These are phyloP conservation scores for Carapus acus DNA, from an alignment of 2,797 vertebrate genomes.

Conservation along the genomic window DNA sequence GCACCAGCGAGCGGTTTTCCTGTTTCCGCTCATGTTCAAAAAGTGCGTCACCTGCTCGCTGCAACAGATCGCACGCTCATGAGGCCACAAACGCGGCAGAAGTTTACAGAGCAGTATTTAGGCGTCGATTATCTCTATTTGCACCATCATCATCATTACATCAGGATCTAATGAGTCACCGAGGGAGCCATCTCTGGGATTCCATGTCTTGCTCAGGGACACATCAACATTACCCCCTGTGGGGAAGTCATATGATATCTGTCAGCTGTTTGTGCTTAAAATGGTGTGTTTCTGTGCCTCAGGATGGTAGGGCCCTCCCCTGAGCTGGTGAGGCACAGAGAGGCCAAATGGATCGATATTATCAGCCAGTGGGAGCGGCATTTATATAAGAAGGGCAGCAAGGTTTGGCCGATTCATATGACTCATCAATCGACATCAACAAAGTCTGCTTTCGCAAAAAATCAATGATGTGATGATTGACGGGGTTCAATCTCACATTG, in stretches of 20 bases:
- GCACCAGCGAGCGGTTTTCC: slow-evolving; percentile 76
- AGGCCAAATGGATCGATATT: slow-evolving; percentile 85
- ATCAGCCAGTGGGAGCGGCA: slow-evolving; percentile 80
- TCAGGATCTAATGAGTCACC: too few relatives aligned
- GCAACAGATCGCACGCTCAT: not conserved
- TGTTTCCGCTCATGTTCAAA: slow-evolving; percentile 69
- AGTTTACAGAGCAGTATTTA: not conserved
- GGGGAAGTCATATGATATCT: not conserved
- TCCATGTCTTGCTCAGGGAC: too few relatives aligned
- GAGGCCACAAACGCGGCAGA: not conserved
- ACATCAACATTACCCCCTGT: too few relatives aligned
- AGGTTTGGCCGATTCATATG: slow-evolving; percentile 61
- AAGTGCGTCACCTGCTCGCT: slow-evolving; percentile 24
- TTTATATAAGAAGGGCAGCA: slow-evolving; percentile 74
- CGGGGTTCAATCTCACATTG: too few relatives aligned
- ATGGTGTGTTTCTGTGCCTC: slow-evolving; percentile 24
- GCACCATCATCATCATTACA: too few relatives aligned
- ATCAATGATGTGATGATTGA: too few relatives aligned
- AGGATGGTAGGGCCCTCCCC: slow-evolving; percentile 71
- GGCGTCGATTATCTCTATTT: too few relatives aligned
- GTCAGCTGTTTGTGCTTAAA: not conserved
- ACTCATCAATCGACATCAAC: not conserved
- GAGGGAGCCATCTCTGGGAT: too few relatives aligned
- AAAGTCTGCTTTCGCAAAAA: slow-evolving; percentile 3
- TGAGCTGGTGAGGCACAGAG: slow-evolving; percentile 79